Conservation (phyloP, 2,797 vertebrate species). For the Gobio occitaniae region DNA sequence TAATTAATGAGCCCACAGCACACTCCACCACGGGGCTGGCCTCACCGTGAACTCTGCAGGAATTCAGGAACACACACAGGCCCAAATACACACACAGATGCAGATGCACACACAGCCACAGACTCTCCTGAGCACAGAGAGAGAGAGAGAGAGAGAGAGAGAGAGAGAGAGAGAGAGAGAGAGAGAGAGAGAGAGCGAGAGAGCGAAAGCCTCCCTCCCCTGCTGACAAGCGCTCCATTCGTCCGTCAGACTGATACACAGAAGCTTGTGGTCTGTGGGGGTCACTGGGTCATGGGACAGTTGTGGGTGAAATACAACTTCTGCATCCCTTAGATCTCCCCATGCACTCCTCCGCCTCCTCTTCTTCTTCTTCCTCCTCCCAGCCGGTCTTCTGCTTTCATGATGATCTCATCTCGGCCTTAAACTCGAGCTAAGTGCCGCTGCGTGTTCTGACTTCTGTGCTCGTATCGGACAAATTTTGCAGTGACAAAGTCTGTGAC, state of each 20-base stretch:
- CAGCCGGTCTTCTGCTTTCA: background rate
- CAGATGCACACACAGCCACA: constrained; percentile 43
- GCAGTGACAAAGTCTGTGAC: background rate
- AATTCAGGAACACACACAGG: constrained; percentile 74
- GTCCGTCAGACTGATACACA: constrained; percentile 81
- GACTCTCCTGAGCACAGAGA: constrained; percentile 36
- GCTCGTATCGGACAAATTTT: background rate
- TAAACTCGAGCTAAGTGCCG: background rate
- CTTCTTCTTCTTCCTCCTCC: constrained; percentile 29
- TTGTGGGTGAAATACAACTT: constrained; percentile 52
- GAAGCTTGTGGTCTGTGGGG: constrained; percentile 74
- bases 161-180: background rate
- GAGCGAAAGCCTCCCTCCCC: constrained; percentile 53
- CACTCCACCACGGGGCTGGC: constrained; percentile 78
- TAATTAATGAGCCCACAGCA: constrained; percentile 83
- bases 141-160: constrained; percentile 20
- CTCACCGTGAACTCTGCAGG: constrained; percentile 81
- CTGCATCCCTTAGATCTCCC: constrained; percentile 47
- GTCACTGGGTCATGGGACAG: constrained; percentile 75
- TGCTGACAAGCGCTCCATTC: constrained; percentile 71
- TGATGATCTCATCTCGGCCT: constrained; percentile 24
- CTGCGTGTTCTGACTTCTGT: background rate
- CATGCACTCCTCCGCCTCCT: constrained; percentile 34
- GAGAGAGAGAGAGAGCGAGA: background rate
- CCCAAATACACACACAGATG: constrained; percentile 52